Evolutionary conservation across 2,797 vertebrate genomes (phyloP).

Genomic region (Crypturellus tataupa): DNA sequence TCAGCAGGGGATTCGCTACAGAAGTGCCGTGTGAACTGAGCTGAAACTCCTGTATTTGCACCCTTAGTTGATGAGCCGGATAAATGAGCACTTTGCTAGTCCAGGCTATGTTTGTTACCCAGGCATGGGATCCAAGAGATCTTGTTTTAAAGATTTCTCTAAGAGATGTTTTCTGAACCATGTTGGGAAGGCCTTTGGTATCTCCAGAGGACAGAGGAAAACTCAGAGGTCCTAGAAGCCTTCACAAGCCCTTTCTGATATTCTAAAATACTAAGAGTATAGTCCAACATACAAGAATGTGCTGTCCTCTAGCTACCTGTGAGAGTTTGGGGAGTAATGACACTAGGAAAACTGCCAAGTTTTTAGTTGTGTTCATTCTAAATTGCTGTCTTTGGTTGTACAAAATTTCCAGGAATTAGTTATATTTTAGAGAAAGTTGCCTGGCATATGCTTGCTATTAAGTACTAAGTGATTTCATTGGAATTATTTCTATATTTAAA

Average conservation of each 20-base stretch:
- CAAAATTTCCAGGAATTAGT: background rate
- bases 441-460: background rate
- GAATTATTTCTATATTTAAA: background rate
- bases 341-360: background rate
- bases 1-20: background rate
- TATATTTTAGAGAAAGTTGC: constrained; percentile 15
- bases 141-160: background rate
- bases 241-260: background rate
- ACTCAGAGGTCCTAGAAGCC: background rate
- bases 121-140: background rate
- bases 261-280: background rate
- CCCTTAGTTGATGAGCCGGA: background rate
- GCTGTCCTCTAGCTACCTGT: background rate
- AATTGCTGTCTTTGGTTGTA: background rate
- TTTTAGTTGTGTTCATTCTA: constrained; percentile 34
- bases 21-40: background rate
- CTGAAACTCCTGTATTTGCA: background rate
- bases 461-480: background rate
- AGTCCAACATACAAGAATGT: background rate
- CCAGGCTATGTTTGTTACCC: background rate
- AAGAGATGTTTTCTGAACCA: background rate
- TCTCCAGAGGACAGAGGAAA: background rate
- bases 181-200: background rate
- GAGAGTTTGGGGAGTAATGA: background rate
- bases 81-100: background rate